Conservation (phyloP, 2,888 invertebrate genomes). For the Stramonita haemastoma region DNA sequence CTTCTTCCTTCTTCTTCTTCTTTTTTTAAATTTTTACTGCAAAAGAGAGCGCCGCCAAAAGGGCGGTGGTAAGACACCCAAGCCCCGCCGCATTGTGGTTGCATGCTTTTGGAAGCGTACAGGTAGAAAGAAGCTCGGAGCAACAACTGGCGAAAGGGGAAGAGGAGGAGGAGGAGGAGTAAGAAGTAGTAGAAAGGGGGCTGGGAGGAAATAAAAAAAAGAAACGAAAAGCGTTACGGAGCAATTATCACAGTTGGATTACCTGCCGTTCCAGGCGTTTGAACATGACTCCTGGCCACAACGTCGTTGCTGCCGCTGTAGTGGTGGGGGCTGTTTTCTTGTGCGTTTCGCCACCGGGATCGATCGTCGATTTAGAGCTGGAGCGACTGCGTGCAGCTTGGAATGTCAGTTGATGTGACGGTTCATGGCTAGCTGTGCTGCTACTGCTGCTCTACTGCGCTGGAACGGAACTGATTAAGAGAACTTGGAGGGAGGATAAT, state of each 20-base stretch:
- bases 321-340: background rate
- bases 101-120: background rate
- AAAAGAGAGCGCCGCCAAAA: too few species aligned
- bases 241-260: background rate
- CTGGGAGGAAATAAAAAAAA: background rate
- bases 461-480: background rate
- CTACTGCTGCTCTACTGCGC: background rate
- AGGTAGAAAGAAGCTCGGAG: background rate
- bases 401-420: too few species aligned
- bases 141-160: background rate
- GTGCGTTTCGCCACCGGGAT: background rate
- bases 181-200: background rate
- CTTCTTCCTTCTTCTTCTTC: too few species aligned
- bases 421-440: background rate
- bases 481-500: too few species aligned
- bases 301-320: background rate
- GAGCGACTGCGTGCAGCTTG: background rate
- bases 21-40: too few species aligned
- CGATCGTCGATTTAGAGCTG: background rate
- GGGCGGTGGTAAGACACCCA: too few species aligned
- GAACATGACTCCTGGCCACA: background rate
- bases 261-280: constrained; percentile 3
- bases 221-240: background rate
- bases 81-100: too few species aligned
- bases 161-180: background rate